Percentiles rank a stretch among this genome's conserved stretches.
phyloP scores from a whole-genome alignment of 2,797 vertebrate species.

The Spizella passerina region DNA sequence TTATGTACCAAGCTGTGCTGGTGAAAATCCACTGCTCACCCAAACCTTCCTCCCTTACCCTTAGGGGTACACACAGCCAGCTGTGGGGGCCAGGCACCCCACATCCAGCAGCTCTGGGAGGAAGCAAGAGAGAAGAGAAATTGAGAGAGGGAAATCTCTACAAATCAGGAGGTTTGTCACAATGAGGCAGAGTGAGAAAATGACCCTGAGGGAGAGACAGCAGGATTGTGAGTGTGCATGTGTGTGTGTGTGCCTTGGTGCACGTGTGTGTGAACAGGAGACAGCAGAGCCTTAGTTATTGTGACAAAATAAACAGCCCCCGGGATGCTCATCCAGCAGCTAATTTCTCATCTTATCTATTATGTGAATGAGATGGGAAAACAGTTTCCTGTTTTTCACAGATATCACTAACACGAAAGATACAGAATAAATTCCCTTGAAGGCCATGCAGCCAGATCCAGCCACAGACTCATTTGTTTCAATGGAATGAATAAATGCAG shows the following conservation, averaged over 20 bases:
- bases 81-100: neutral
- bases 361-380: slow-evolving; percentile 78
- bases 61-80: neutral
- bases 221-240: fast-evolving
- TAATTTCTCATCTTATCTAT: slow-evolving; percentile 81
- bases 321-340: slow-evolving; percentile 71
- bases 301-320: slow-evolving; percentile 76
- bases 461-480: slow-evolving; percentile 48
- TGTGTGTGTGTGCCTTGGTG: neutral
- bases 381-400: slow-evolving; percentile 76
- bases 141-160: neutral
- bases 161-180: neutral
- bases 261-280: neutral
- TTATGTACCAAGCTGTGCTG: fast-evolving
- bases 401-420: slow-evolving; percentile 73
- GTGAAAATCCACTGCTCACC: neutral
- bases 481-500: slow-evolving; percentile 38
- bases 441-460: slow-evolving; percentile 55
- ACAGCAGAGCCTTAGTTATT: slow-evolving; percentile 54
- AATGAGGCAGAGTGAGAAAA: neutral
- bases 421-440: slow-evolving; percentile 63
- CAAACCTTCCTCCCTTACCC: neutral
- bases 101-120: neutral
- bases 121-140: neutral
- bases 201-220: neutral